Base-by-base conservation (phyloP, 92 coral and sea anemone species). In the Hydrozoanthus gracilis region DNA sequence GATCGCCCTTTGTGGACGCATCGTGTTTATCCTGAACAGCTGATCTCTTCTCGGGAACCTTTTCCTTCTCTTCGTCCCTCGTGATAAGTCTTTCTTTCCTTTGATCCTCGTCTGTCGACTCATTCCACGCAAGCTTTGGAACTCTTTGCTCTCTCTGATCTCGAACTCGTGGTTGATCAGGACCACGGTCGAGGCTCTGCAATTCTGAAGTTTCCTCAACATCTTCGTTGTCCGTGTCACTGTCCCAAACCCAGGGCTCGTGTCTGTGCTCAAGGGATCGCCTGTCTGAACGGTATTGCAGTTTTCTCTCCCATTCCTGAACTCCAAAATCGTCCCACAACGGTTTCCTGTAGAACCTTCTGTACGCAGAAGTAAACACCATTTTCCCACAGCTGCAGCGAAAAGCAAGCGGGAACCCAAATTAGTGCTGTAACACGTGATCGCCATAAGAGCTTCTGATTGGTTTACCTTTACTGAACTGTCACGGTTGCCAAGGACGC, bases 261-360 rank as follows among this genome's bases (percentile, higher is more conserved):
- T 97, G 99, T 76, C 88, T 92, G 58, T 97, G 99, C 65, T 97
- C 99, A 12, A 97, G 92, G 68, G 94, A 93, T 78, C 99, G 91
- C 73, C 99, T 94, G 71, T 95, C 98, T 84, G 89, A 82, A 18
- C 99, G 93, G 69, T 97, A 97, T 88, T 93, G 92, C 18, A 87
- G 48, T 82, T 93, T 97, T 45, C 92, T 77, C 52, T 90, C 78
- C 78, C 89, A 97, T 52, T 97, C 99, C 54, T 92, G 89, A 44
- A 92, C 88, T 27, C 94, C 89, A 76, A 87, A 95, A 17, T 95
- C 93, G 86, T 97, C 99, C 99, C 99, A 97, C 35, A 76, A 78
- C 45, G 99, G 98, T 7, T 88, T 78, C 68, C 84, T 89, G 86
- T 60, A 97, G 73, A 87, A 88, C 66, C 96, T 86, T 65, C 92